These are phyloP conservation scores for Tragopan temminckii DNA, from an alignment of 2,797 vertebrate genomes.

Conservation along the genomic window DNA sequence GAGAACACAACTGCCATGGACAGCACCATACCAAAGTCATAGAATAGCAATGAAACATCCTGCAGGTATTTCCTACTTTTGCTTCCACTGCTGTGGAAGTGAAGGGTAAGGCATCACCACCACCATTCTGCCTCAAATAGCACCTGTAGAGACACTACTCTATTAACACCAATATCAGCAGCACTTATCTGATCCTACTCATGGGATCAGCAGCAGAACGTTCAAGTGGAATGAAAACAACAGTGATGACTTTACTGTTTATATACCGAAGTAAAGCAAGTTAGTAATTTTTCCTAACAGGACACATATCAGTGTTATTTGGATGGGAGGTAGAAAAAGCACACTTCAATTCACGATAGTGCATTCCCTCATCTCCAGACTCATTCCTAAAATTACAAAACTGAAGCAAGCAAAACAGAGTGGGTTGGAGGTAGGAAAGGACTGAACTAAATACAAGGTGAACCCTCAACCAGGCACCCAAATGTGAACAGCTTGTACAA, in stretches of 20 bases:
- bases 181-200: accelerated
- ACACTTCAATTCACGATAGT: background rate
- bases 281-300: background rate
- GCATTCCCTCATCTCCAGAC: background rate
- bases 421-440: background rate
- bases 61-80: accelerated
- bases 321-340: background rate
- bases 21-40: background rate
- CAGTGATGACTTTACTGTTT: background rate
- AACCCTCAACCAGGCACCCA: background rate
- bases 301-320: background rate
- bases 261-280: background rate
- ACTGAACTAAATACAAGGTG: background rate
- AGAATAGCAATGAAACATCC: background rate
- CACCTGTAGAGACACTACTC: background rate
- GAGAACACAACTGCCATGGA: background rate
- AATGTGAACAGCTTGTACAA: background rate
- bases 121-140: background rate
- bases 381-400: background rate
- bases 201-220: background rate
- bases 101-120: background rate
- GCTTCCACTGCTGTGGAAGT: background rate
- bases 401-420: background rate
- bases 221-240: background rate
- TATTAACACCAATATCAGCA: background rate